These are phyloP conservation scores for Semnopithecus entellus DNA, from an alignment of 2,113 vertebrate species.

Conservation along the genomic window DNA sequence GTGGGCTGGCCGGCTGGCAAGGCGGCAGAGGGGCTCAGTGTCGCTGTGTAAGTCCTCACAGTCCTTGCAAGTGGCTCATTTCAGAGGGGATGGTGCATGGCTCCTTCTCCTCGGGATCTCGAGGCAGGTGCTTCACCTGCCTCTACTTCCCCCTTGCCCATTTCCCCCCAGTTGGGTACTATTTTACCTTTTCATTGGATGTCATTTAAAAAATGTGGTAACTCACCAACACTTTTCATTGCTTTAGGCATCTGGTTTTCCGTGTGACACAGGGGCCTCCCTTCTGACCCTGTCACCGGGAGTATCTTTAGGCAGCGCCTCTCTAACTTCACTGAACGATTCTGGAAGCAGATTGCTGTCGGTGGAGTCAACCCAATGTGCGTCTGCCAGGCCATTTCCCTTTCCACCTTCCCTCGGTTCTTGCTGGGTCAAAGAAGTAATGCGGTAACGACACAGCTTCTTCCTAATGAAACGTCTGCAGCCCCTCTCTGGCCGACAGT, in stretches of 20 bases:
- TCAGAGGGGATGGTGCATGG: fast-evolving
- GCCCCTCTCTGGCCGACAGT: constrained; percentile 11
- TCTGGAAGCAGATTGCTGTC: not conserved
- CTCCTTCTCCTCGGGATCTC: too few species aligned
- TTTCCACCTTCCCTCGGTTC: not conserved
- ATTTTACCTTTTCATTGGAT: not conserved
- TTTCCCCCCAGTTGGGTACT: not conserved
- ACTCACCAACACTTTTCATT: not conserved
- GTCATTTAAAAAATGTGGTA: not conserved
- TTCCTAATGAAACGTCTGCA: constrained; percentile 33
- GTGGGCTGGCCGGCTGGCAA: not conserved
- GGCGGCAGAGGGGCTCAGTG: not conserved
- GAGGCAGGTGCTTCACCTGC: not conserved
- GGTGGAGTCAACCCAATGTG: not conserved
- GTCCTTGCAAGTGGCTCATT: not conserved
- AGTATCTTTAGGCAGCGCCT: fast-evolving
- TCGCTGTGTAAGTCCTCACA: not conserved
- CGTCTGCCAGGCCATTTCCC: not conserved
- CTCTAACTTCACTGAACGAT: not conserved
- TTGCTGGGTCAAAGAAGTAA: constrained; percentile 10
- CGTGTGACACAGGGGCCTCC: too few species aligned
- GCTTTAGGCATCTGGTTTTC: not conserved
- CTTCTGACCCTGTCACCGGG: fast-evolving
- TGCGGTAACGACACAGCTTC: not conserved
- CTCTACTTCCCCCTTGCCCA: not conserved